phyloP scores from a whole-genome alignment of 2,888 invertebrate genomes.

The Napeogenes sylphis region DNA sequence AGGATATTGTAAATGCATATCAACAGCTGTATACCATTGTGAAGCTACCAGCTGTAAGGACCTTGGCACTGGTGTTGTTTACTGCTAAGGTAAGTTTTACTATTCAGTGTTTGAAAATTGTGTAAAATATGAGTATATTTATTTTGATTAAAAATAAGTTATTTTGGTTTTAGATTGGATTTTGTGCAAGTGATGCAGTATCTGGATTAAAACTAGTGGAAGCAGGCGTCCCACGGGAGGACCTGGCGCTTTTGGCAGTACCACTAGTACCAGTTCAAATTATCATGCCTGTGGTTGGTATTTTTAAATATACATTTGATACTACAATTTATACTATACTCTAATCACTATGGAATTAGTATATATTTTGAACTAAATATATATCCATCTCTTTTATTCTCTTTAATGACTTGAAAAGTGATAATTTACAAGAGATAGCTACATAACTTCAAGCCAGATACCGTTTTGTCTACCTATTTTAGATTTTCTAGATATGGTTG shows the following conservation, averaged over 20 bases:
- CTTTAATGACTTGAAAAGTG: no score
- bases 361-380: no score
- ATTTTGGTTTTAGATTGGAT: constrained; percentile 84
- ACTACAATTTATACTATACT: background rate
- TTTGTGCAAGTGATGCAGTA: constrained; percentile 96
- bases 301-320: constrained; percentile 11
- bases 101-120: background rate
- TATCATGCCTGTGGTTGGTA: constrained; percentile 89
- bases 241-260: constrained; percentile 93
- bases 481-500: no score
- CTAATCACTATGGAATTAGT: no score
- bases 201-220: constrained; percentile 97
- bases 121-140: background rate
- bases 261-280: constrained; percentile 97
- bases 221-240: constrained; percentile 96
- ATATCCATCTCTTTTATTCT: no score
- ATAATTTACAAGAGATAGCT: no score
- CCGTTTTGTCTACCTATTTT: no score
- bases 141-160: background rate
- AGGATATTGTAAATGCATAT: constrained; percentile 83
- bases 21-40: constrained; percentile 89
- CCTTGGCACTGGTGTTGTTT: constrained; percentile 86
- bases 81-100: constrained; percentile 87
- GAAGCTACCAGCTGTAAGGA: constrained; percentile 87
- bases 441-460: no score